Evolutionary conservation across 2,113 vertebrate species (phyloP), one percentile per base, ranked within the genome.

Genomic region (Piprites chloris): DNA sequence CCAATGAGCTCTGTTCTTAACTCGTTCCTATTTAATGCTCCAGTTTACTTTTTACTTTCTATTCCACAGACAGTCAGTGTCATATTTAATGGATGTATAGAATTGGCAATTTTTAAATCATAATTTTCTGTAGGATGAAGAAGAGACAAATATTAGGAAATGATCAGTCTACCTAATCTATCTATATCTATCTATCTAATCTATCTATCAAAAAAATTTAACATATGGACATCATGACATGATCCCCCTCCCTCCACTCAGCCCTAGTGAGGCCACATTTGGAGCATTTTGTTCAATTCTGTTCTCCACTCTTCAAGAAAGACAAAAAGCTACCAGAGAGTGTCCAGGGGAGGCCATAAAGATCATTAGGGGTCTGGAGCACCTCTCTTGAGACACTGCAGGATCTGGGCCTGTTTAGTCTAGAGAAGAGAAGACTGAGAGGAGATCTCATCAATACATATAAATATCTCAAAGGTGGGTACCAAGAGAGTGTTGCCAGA

Each of bases 331-430:
- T 62, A 3, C 1, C 55, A 47, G 26, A 76, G 63, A 42, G 26
- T 14, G 14, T 35, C 11, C 47, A 62, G 62, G 0, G 0, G 21
- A 55, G 9, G 9, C 21, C 35, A 42, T 56, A 76, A 32, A 62
- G 21, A 55, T 11, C 1, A n/a, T 22, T 9, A 0, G 30, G 21
- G 12, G 0, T 41, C 2, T 0, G 39, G 26, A 83, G 11, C 24
- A 32, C 13, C 21, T 76, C 41, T 15, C 0, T 0, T 55, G 41
- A 35, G 24, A 35, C 3, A 6, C 21, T 47, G 32, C 4, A 5
- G 14, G 5, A 83, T 9, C 47, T 69, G 63, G 30, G n/a, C 9
- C 55, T 62, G 33, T 41, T 62, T 56, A 59, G 35, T 23, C 14
- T 33, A 33, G 21, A 46, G 42, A 37, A 33, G 52, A 67, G 8